Conservation (phyloP, 2,888 invertebrate species). For the Lamproptera curius region DNA sequence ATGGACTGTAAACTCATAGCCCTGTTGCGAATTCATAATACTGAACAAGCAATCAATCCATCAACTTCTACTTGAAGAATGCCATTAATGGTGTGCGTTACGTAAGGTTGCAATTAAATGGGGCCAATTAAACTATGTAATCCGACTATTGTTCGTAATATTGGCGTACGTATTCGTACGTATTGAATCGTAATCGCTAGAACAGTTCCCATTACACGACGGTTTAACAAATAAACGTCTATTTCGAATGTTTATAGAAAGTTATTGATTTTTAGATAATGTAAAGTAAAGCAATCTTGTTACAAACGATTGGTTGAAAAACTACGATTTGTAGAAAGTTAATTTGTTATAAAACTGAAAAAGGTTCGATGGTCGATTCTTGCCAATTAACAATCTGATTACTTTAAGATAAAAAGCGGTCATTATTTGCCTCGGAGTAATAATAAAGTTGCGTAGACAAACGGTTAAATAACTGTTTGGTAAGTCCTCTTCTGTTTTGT, state of each 20-base stretch:
- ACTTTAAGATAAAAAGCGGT: background rate
- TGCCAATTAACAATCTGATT: background rate
- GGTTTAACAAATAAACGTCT: background rate
- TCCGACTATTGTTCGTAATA: constrained; percentile 37
- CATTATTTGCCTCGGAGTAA: background rate
- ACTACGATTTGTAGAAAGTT: background rate
- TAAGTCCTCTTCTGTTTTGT: background rate
- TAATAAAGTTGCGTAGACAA: background rate
- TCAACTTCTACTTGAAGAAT: constrained; percentile 30
- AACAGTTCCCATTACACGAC: constrained; percentile 6
- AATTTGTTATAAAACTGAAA: background rate
- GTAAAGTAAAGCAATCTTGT: background rate
- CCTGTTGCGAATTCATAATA: background rate
- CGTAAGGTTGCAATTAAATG: constrained; percentile 35
- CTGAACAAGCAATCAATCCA: background rate
- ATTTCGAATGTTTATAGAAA: background rate
- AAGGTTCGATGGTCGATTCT: background rate
- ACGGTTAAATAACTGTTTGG: background rate
- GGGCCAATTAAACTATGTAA: constrained; percentile 45
- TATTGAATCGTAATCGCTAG: constrained; percentile 5
- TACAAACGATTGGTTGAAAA: background rate
- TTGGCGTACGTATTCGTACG: constrained; percentile 30
- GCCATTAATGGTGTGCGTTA: constrained; percentile 24
- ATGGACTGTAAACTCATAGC: too few species aligned
- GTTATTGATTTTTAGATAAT: too few species aligned